Evolutionary conservation across 2,888 invertebrate genomes (phyloP).

Genomic region (Nemotelus nigrinus): DNA sequence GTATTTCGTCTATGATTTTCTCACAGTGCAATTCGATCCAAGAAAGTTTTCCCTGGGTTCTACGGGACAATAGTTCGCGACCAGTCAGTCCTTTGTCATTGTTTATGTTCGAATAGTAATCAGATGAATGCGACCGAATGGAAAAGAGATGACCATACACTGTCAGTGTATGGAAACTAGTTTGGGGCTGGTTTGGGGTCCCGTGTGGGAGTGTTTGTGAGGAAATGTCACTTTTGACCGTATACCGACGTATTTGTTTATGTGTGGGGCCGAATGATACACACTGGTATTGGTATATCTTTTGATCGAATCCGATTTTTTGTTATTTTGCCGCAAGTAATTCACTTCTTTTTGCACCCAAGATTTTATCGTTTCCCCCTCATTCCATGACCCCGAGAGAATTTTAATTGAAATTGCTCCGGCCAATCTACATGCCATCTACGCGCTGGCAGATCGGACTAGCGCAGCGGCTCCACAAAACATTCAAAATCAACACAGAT

Average conservation of each 20-base stretch:
- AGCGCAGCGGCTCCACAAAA: conserved; percentile 9
- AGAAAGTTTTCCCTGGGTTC: conserved; percentile 7
- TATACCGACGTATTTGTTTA: background rate
- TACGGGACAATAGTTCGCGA: conserved; percentile 24
- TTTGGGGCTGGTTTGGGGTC: conserved; percentile 28
- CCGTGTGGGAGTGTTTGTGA: conserved; percentile 25
- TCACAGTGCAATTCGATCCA: background rate
- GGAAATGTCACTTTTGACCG: conserved; percentile 39
- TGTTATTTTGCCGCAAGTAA: conserved; percentile 39
- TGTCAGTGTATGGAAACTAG: conserved; percentile 1
- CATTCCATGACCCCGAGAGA: conserved; percentile 25
- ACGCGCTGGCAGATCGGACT: background rate
- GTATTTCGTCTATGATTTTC: background rate
- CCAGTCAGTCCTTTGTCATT: conserved; percentile 49
- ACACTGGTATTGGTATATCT: conserved; percentile 25
- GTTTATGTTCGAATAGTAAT: conserved; percentile 48
- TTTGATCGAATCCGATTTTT: conserved; percentile 24
- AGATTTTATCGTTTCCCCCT: conserved; percentile 16
- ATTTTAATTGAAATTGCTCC: conserved; percentile 37
- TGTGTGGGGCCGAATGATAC: conserved; percentile 5
- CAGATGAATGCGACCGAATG: conserved; percentile 22
- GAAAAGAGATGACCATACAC: background rate
- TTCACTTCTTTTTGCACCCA: conserved; percentile 23
- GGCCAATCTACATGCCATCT: background rate
- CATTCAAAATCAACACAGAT: background rate